phyloP scores from a whole-genome alignment of 2,113 vertebrate genomes.

The Pan troglodytes region NHGRI_mPanTro3-v2.1_pri NC_072398.2:192266001-192266500 shows the following conservation, averaged over 20 bases:
- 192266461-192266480: background rate
- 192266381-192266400: background rate
- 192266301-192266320: background rate
- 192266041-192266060: background rate
- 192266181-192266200: background rate
- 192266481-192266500: background rate
- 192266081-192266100: background rate
- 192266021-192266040: background rate
- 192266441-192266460: background rate
- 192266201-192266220: background rate
- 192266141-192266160: background rate
- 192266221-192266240: background rate
- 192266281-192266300: background rate
- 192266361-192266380: background rate
- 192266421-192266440: background rate
- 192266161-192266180: background rate
- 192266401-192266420: background rate
- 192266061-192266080: background rate
- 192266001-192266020: background rate
- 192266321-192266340: background rate
- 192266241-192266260: background rate
- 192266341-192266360: background rate
- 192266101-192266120: background rate
- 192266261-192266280: background rate
- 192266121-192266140: background rate